Percentiles rank a stretch among this genome's conserved stretches.
These are phyloP conservation scores for Agrypnia vestita DNA, from an alignment of 1,140 invertebrate genomes.

Conservation along the genomic window DNA sequence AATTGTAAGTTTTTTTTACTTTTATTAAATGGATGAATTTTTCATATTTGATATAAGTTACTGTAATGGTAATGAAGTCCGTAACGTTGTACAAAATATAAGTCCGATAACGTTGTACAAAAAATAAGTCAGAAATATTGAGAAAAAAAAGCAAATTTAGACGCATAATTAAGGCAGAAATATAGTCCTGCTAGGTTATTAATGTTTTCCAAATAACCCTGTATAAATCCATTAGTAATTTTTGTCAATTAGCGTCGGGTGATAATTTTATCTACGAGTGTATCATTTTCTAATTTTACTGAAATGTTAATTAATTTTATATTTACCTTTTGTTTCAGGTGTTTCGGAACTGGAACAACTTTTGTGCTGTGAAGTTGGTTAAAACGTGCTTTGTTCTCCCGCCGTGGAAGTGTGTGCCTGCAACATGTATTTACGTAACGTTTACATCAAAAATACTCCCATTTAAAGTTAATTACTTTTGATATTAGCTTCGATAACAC, in stretches of 20 bases:
- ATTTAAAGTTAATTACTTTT: neutral
- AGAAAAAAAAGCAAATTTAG: too few species aligned
- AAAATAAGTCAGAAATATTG: too few species aligned
- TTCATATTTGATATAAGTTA: too few species aligned
- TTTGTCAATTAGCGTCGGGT: neutral
- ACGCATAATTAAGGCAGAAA: too few species aligned
- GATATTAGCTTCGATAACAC: neutral
- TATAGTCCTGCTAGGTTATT: too few species aligned
- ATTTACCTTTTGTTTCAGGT: neutral
- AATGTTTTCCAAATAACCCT: too few species aligned
- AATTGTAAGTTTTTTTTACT: too few species aligned
- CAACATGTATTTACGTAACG: neutral
- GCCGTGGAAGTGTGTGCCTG: neutral
- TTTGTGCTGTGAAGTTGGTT: neutral
- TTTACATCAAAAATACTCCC: neutral
- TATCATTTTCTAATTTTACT: neutral
- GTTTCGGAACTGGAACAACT: slow-evolving; percentile 6
- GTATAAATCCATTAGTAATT: neutral
- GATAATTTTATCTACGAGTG: neutral
- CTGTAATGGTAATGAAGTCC: too few species aligned
- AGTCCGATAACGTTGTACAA: too few species aligned
- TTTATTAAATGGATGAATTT: too few species aligned
- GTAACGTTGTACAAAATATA: too few species aligned
- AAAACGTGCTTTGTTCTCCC: neutral
- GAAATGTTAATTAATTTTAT: neutral